phyloP scores from a whole-genome alignment of 1,140 invertebrate species.

The Hypsibius dujardini region DNA sequence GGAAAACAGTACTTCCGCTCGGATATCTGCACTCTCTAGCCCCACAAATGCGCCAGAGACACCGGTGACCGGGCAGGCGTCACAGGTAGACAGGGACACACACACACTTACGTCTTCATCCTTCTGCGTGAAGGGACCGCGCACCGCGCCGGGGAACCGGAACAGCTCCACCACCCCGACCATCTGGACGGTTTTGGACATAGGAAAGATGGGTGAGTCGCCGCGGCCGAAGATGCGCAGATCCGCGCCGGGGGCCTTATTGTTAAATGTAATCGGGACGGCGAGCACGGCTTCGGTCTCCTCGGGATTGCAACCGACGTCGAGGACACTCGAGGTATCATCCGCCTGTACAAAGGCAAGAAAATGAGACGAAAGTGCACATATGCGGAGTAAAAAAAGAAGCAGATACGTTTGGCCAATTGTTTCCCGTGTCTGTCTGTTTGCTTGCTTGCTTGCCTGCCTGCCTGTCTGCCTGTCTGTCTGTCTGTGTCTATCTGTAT shows the following conservation, averaged over 20 bases:
- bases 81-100: no score
- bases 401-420: no score
- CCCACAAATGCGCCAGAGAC: no score
- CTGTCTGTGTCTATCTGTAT: no score
- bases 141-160: background rate
- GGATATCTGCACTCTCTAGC: no score
- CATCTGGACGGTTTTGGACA: conserved; percentile 4
- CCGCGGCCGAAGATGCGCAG: background rate
- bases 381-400: no score
- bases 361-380: no score
- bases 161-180: conserved; percentile 8
- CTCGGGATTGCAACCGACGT: conserved; percentile 2
- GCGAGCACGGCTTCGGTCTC: conserved; percentile 8
- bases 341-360: background rate
- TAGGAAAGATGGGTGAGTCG: background rate
- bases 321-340: background rate
- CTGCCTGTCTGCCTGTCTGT: no score
- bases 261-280: background rate
- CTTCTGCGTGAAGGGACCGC: background rate
- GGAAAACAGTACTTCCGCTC: no score
- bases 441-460: no score
- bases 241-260: conserved; percentile 8
- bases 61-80: no score
- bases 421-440: no score
- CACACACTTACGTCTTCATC: conserved; percentile 14